phyloP scores from a whole-genome alignment of 1,140 invertebrate genomes.

The Episyrphus balteatus region DNA sequence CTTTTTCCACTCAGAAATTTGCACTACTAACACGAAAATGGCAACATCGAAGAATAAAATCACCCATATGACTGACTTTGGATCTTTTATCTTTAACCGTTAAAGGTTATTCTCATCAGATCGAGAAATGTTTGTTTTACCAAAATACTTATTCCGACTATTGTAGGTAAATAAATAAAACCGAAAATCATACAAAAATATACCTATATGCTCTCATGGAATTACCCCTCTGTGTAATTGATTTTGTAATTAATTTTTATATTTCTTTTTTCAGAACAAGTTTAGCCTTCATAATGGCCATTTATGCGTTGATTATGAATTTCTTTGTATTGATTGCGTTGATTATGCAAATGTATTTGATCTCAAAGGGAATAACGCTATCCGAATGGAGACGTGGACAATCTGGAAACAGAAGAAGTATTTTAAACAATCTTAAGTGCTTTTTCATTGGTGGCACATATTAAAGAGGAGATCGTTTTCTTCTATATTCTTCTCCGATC shows the following conservation, averaged over 20 bases:
- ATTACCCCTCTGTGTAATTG: not conserved
- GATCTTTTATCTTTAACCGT: too few species aligned
- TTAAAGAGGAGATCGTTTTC: too few species aligned
- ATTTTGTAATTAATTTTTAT: not conserved
- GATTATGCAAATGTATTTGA: conserved; percentile 19
- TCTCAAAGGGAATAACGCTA: conserved; percentile 19
- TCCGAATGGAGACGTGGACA: conserved; percentile 30
- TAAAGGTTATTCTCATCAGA: too few species aligned
- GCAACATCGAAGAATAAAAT: too few species aligned
- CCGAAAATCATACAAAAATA: not conserved
- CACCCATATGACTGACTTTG: too few species aligned
- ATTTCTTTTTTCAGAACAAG: conserved; percentile 15
- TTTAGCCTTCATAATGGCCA: conserved; percentile 27
- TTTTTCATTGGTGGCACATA: not conserved
- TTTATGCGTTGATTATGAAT: conserved; percentile 24
- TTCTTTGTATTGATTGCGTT: conserved; percentile 15
- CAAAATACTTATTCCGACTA: too few species aligned
- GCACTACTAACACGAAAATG: too few species aligned
- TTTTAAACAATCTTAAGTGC: not conserved
- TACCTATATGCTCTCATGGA: too few species aligned
- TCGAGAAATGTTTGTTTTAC: too few species aligned
- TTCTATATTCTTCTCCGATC: too few species aligned
- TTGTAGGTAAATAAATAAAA: too few species aligned
- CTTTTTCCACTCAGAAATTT: too few species aligned
- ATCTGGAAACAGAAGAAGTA: conserved; percentile 3